Conservation (phyloP, 2,113 vertebrate genomes). For the Riparia riparia region DNA sequence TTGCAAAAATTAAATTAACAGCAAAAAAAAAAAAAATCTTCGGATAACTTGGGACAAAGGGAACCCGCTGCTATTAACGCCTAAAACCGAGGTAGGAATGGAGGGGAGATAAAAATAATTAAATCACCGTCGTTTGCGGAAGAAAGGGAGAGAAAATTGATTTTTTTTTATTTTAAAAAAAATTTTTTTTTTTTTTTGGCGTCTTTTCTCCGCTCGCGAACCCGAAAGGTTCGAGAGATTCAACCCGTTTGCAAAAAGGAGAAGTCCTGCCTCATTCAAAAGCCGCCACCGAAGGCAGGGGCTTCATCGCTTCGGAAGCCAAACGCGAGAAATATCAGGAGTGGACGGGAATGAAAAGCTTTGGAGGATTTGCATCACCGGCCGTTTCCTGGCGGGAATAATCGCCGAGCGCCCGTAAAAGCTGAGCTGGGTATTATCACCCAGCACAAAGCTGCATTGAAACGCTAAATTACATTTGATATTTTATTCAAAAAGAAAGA, state of each 20-base stretch:
- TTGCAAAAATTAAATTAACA: background rate
- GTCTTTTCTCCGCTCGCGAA: background rate
- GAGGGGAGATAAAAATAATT: background rate
- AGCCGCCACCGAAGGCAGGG: background rate
- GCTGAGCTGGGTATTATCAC: background rate
- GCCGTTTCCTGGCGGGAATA: background rate
- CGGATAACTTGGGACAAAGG: background rate
- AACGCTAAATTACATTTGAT: background rate
- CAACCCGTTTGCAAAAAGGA: background rate
- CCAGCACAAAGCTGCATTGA: background rate
- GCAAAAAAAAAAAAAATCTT: background rate
- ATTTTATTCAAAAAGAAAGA: background rate
- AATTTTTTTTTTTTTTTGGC: no score
- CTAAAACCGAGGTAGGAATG: background rate
- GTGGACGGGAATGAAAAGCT: background rate
- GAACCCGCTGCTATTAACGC: accelerated
- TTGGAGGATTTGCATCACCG: background rate
- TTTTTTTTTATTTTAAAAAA: no score
- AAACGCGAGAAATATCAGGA: background rate
- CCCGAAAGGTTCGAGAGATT: background rate
- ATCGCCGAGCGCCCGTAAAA: background rate
- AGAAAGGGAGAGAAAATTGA: background rate
- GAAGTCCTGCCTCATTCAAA: accelerated
- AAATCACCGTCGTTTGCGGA: accelerated
- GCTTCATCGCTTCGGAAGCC: background rate